These are phyloP conservation scores for Mastomys natalensis DNA, from an alignment of 2,113 vertebrate genomes.

Conservation along the genomic window DNA sequence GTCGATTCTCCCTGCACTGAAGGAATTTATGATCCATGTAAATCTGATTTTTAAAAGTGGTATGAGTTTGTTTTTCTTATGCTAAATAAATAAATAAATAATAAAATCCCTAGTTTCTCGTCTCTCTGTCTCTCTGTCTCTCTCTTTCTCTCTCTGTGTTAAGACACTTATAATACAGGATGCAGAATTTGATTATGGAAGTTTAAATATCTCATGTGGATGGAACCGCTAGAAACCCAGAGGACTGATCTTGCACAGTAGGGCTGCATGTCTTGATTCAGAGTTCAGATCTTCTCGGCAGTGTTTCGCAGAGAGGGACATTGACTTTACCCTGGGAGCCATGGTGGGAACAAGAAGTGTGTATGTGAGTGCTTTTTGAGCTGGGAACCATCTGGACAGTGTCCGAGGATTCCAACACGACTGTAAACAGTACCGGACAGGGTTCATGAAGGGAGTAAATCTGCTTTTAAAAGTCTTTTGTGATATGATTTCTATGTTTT, in stretches of 20 bases:
- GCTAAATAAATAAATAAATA: constrained; percentile 13
- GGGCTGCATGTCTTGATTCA: constrained; percentile 82
- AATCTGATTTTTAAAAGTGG: constrained; percentile 85
- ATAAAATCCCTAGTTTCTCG: constrained; percentile 69
- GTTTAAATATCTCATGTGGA: constrained; percentile 73
- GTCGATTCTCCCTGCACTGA: constrained; percentile 79
- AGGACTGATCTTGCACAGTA: constrained; percentile 78
- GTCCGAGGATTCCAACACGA: constrained; percentile 65
- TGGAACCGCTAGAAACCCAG: constrained; percentile 56
- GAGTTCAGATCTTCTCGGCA: constrained; percentile 86
- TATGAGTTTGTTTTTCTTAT: constrained; percentile 81
- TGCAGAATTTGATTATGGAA: constrained; percentile 6
- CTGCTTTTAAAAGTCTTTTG: constrained; percentile 77
- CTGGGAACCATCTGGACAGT: constrained; percentile 73
- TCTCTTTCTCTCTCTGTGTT: constrained; percentile 71
- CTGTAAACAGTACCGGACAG: constrained; percentile 46
- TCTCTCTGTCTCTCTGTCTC: constrained; percentile 50
- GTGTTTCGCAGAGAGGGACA: constrained; percentile 85
- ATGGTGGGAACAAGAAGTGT: constrained; percentile 83
- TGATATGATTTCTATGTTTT: constrained; percentile 84
- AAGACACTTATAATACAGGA: constrained; percentile 63
- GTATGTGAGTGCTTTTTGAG: constrained; percentile 80
- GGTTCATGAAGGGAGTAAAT: constrained; percentile 64
- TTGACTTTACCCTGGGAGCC: constrained; percentile 82
- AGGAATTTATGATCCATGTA: constrained; percentile 83